Percentiles rank a stretch among this genome's conserved stretches.
Conservation (phyloP, 2,888 invertebrate species). For the Patella pellucida region DNA sequence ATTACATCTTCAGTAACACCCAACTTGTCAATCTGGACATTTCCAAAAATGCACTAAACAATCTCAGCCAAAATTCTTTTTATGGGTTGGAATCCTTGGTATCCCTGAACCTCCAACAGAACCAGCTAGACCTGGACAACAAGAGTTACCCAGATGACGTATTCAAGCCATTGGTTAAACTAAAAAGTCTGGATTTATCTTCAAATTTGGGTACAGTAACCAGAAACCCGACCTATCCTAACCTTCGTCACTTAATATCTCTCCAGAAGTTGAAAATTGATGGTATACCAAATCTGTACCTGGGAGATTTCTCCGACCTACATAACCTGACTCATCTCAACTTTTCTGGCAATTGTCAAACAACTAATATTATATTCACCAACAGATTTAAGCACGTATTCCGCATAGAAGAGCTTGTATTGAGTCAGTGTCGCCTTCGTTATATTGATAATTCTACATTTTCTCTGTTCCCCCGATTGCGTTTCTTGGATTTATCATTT, state of each 20-base stretch:
- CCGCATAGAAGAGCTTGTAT: not conserved
- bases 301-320: not conserved
- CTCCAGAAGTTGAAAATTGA: slow-evolving; percentile 9
- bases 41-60: not conserved
- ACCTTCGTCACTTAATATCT: not conserved
- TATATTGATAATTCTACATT: not conserved
- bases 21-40: not conserved
- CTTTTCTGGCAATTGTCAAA: slow-evolving; percentile 8
- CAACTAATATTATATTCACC: not conserved
- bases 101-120: not conserved
- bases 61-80: not conserved
- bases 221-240: not conserved
- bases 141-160: not conserved
- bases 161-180: not conserved
- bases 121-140: not conserved
- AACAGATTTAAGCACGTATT: not conserved
- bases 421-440: slow-evolving; percentile 5
- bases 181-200: not conserved
- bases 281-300: slow-evolving; percentile 2
- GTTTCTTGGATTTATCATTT: not conserved
- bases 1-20: not conserved
- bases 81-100: not conserved
- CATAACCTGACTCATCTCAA: not conserved
- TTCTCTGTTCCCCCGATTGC: not conserved
- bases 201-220: not conserved